Percentiles rank a stretch among this genome's conserved stretches.
phyloP scores from a whole-genome alignment of 2,888 invertebrate species.

The Schizotus pectinicornis region DNA sequence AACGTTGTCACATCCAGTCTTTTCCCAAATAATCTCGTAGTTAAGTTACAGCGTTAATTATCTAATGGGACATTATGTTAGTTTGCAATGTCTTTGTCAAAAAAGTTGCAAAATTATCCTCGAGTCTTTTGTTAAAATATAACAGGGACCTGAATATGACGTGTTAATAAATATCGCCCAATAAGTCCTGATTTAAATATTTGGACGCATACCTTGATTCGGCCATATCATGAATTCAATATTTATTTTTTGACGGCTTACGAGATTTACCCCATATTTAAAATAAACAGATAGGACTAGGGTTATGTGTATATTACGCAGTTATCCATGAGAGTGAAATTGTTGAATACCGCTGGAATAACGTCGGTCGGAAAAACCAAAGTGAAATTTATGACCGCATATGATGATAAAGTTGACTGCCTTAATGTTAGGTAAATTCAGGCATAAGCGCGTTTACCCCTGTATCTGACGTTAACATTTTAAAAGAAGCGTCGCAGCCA shows the following conservation, averaged over 20 bases:
- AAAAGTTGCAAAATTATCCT: too few species aligned
- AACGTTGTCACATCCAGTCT: conserved; percentile 5
- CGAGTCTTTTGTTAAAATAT: too few species aligned
- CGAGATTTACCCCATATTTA: conserved; percentile 22
- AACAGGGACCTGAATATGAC: too few species aligned
- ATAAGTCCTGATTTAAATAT: not conserved
- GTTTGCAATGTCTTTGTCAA: not conserved
- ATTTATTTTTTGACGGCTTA: conserved; percentile 22
- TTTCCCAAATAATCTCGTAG: conserved; percentile 1
- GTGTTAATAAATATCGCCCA: not conserved
- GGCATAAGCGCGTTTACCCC: conserved; percentile 25
- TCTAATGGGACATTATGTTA: conserved; percentile 3
- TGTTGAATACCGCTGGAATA: conserved; percentile 32
- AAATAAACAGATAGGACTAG: conserved; percentile 21
- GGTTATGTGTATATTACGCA: conserved; percentile 21
- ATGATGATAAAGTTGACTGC: conserved; percentile 33
- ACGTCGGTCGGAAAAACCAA: conserved; percentile 32
- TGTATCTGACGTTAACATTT: conserved; percentile 33
- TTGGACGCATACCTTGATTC: conserved; percentile 18
- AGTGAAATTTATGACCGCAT: conserved; percentile 34
- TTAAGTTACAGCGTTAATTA: conserved; percentile 14
- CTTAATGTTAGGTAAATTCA: conserved; percentile 34
- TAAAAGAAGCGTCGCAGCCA: conserved; percentile 31
- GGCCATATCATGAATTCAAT: conserved; percentile 24
- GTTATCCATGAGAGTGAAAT: conserved; percentile 31